Conservation (phyloP, 35 echinoderm and acorn worm genomes). For the Acanthaster planci region DNA sequence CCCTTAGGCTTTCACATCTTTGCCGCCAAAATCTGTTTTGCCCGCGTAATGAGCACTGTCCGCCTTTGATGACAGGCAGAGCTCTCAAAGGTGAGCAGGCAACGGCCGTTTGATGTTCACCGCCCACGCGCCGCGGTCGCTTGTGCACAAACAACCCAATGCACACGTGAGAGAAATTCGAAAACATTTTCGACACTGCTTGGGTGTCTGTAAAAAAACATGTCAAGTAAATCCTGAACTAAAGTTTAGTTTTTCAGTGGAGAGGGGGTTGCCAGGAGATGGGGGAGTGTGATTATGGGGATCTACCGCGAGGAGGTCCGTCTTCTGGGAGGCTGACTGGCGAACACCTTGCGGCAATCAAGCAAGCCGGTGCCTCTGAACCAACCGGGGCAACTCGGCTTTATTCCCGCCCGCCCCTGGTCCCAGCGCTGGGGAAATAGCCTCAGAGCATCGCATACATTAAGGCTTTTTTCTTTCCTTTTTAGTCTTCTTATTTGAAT, state of each 20-base stretch:
- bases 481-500: too few species aligned
- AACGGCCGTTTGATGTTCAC: conserved; percentile 26
- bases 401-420: too few species aligned
- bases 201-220: too few species aligned
- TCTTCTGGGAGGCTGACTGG: neutral
- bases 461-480: too few species aligned
- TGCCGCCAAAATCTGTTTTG: too few species aligned
- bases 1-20: too few species aligned
- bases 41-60: conserved; percentile 7
- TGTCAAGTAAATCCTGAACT: neutral
- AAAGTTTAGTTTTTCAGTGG: neutral
- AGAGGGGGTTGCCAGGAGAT: neutral
- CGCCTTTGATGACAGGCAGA: neutral
- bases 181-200: too few species aligned
- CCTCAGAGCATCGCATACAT: too few species aligned
- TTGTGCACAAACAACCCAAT: neutral
- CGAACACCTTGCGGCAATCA: conserved; percentile 13
- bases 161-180: neutral
- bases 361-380: neutral
- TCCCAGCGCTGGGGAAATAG: too few species aligned
- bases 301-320: neutral
- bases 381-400: too few species aligned
- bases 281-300: neutral
- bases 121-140: neutral
- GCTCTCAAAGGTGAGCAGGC: conserved; percentile 12